A percentile compares a stretch with the other conserved stretches of the same genome.
phyloP scores from a whole-genome alignment of 2,797 vertebrate species.

The Uromys caudimaculatus region DNA sequence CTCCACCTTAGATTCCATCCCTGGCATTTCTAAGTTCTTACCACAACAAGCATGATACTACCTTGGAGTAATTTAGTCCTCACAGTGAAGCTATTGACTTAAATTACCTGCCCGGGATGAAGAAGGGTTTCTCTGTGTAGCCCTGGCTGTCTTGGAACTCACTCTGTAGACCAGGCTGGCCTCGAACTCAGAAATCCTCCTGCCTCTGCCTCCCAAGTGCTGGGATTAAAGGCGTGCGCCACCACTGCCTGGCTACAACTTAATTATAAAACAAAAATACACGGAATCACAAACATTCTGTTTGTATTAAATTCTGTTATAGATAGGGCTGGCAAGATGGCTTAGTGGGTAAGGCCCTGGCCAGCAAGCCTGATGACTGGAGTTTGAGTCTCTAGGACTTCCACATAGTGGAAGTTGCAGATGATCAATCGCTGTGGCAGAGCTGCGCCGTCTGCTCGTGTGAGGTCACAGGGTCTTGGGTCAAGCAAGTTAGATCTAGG shows the following conservation, averaged over 20 bases:
- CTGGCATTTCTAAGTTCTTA: background rate
- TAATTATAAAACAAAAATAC: background rate
- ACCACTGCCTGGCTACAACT: too few relatives aligned
- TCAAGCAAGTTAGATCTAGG: background rate
- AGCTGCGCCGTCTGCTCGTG: background rate
- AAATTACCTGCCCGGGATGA: background rate
- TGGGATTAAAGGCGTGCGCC: too few relatives aligned
- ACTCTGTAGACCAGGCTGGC: too few relatives aligned
- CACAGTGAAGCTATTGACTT: background rate
- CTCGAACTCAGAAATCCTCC: too few relatives aligned
- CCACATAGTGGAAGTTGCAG: background rate
- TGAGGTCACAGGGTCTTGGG: background rate
- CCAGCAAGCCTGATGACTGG: background rate
- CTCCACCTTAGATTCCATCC: background rate
- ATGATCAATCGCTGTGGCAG: background rate
- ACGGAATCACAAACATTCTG: background rate
- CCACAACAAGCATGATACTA: background rate
- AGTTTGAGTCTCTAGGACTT: background rate
- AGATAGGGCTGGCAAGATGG: background rate
- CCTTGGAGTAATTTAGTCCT: background rate
- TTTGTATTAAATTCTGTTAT: background rate
- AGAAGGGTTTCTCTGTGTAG: too few relatives aligned
- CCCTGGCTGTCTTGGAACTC: too few relatives aligned
- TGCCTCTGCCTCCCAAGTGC: too few relatives aligned
- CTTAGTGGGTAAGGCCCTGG: background rate